A percentile compares a stretch with the other conserved stretches of the same genome.
Evolutionary conservation across 2,888 invertebrate genomes (phyloP).

Genomic region (Malacosoma neustria): DNA sequence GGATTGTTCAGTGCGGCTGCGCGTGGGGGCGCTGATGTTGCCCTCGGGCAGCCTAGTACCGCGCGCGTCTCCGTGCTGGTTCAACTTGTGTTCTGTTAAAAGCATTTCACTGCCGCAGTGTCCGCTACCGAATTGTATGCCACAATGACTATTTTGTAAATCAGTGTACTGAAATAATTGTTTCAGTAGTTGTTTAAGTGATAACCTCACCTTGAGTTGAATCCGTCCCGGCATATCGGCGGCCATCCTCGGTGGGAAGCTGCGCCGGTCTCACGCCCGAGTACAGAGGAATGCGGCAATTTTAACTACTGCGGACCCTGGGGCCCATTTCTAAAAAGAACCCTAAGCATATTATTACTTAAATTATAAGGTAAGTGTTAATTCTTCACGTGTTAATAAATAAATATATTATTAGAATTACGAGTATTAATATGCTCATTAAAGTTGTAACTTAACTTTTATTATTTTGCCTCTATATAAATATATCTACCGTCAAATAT

Average conservation of each 20-base stretch:
- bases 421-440: no score
- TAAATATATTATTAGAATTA: no score
- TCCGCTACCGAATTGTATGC: constrained; percentile 41
- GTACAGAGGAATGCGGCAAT: constrained; percentile 72
- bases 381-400: not conserved
- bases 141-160: constrained; percentile 45
- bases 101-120: constrained; percentile 25
- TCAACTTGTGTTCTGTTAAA: constrained; percentile 30
- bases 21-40: constrained; percentile 54
- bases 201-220: constrained; percentile 31
- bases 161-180: constrained; percentile 33
- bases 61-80: constrained; percentile 44
- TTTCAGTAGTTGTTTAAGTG: constrained; percentile 56
- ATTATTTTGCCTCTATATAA: no score
- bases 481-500: no score
- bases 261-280: constrained; percentile 64
- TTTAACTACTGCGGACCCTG: constrained; percentile 71
- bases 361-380: constrained; percentile 41
- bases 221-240: constrained; percentile 26
- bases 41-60: constrained; percentile 38
- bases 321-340: constrained; percentile 60
- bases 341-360: not conserved
- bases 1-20: constrained; percentile 29
- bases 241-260: constrained; percentile 67
- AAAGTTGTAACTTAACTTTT: no score